Conservation (phyloP, 1,140 invertebrate species). For the Papilio aristodemus region DNA sequence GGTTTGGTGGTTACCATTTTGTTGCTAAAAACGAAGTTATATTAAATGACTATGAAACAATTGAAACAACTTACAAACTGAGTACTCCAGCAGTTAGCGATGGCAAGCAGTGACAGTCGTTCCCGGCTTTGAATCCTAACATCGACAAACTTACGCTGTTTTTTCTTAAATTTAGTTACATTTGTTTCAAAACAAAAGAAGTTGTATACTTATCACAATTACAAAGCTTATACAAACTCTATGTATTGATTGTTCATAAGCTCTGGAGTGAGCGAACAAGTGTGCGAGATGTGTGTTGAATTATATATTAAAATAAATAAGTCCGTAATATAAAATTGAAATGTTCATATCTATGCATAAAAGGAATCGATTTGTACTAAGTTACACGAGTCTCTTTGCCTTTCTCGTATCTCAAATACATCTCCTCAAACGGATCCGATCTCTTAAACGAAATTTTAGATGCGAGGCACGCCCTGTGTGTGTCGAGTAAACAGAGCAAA, state of each 20-base stretch:
- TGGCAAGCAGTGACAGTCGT: no score
- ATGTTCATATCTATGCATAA: slow-evolving; percentile 7
- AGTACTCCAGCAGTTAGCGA: no score
- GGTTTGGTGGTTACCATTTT: neutral
- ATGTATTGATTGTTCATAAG: no score
- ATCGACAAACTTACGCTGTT: no score
- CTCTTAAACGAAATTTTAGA: slow-evolving; percentile 11
- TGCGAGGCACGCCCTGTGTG: neutral
- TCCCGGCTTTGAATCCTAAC: no score
- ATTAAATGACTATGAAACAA: no score
- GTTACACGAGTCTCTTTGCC: slow-evolving; percentile 12
- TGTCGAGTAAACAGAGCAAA: neutral
- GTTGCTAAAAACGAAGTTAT: neutral
- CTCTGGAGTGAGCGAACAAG: no score
- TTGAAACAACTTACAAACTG: no score
- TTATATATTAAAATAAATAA: neutral
- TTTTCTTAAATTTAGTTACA: no score
- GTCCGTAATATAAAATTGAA: neutral
- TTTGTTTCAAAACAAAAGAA: no score
- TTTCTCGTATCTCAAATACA: slow-evolving; percentile 14
- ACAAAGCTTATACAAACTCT: no score
- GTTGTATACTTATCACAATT: no score
- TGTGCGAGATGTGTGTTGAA: neutral
- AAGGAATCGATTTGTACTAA: slow-evolving; percentile 14
- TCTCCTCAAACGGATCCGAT: slow-evolving; percentile 8